phyloP scores from a whole-genome alignment of 2,888 invertebrate species.

The Sceliomorpha sp. region DNA sequence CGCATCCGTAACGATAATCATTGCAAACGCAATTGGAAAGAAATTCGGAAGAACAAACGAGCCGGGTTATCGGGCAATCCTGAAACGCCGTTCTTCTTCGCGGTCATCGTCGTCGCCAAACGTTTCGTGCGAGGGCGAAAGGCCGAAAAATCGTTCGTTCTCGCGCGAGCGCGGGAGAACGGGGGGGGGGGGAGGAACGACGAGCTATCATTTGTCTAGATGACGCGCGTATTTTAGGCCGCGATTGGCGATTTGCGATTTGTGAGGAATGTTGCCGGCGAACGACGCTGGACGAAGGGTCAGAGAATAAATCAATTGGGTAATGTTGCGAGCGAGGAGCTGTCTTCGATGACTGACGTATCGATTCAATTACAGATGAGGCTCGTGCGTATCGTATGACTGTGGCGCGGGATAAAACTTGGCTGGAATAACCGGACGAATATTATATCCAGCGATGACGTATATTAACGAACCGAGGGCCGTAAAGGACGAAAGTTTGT shows the following conservation, averaged over 20 bases:
- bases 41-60: slow-evolving; percentile 47
- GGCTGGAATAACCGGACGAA: too few species aligned
- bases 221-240: slow-evolving; percentile 20
- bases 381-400: not conserved
- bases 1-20: slow-evolving; percentile 56
- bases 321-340: slow-evolving; percentile 9
- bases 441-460: too few species aligned
- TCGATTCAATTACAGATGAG: slow-evolving; percentile 33
- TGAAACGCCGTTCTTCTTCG: slow-evolving; percentile 26
- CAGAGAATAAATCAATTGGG: slow-evolving; percentile 21
- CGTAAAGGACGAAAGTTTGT: too few species aligned
- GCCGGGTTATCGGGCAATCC: slow-evolving; percentile 36
- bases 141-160: slow-evolving; percentile 39
- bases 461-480: too few species aligned
- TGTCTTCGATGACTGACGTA: slow-evolving; percentile 32
- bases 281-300: slow-evolving; percentile 4
- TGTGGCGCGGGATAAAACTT: not conserved
- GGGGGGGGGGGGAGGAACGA: too few species aligned
- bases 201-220: slow-evolving; percentile 43
- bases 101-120: slow-evolving; percentile 26
- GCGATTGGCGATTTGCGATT: too few species aligned
- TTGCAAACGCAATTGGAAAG: slow-evolving; percentile 53
- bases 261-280: too few species aligned
- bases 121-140: slow-evolving; percentile 1
- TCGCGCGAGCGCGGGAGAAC: too few species aligned